These are phyloP conservation scores for Drosophila pruinosa DNA, from an alignment of 1,140 invertebrate genomes.

Conservation along the genomic window DNA sequence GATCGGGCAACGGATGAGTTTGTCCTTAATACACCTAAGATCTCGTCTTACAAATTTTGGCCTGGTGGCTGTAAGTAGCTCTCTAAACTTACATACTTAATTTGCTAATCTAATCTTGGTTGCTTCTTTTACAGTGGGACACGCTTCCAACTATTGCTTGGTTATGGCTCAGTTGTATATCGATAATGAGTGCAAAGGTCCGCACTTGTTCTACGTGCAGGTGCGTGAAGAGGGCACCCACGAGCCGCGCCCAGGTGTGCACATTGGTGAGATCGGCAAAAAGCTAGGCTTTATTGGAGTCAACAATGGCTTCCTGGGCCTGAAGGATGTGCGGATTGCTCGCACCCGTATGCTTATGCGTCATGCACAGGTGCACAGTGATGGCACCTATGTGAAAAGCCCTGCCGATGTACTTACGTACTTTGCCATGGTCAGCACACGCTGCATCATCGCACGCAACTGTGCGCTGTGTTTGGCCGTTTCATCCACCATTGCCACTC, in stretches of 20 bases:
- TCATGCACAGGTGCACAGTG: constrained; percentile 91
- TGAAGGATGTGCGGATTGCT: constrained; percentile 94
- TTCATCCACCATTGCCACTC: constrained; percentile 91
- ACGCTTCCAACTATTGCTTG: constrained; percentile 94
- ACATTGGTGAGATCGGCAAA: constrained; percentile 96
- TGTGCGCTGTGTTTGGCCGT: constrained; percentile 88
- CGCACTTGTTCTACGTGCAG: constrained; percentile 96
- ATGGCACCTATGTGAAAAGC: constrained; percentile 95
- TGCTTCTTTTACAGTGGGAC: constrained; percentile 88
- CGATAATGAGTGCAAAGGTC: constrained; percentile 91
- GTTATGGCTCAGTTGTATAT: constrained; percentile 95
- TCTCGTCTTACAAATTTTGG: constrained; percentile 97
- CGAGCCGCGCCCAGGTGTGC: constrained; percentile 92
- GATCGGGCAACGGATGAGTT: constrained; percentile 94
- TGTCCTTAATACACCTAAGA: constrained; percentile 92
- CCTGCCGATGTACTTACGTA: constrained; percentile 93
- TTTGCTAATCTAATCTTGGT: background rate
- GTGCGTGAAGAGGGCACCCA: constrained; percentile 94
- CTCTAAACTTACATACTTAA: rapidly evolving
- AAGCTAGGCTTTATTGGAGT: constrained; percentile 95
- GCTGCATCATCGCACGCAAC: constrained; percentile 90
- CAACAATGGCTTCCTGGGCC: constrained; percentile 95
- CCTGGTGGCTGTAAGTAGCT: constrained; percentile 92
- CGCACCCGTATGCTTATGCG: constrained; percentile 96
- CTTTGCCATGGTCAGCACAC: constrained; percentile 96